A percentile compares a stretch with the other conserved stretches of the same genome.
Conservation (phyloP, 2,888 invertebrate species). For the Blastobasis adustella region DNA sequence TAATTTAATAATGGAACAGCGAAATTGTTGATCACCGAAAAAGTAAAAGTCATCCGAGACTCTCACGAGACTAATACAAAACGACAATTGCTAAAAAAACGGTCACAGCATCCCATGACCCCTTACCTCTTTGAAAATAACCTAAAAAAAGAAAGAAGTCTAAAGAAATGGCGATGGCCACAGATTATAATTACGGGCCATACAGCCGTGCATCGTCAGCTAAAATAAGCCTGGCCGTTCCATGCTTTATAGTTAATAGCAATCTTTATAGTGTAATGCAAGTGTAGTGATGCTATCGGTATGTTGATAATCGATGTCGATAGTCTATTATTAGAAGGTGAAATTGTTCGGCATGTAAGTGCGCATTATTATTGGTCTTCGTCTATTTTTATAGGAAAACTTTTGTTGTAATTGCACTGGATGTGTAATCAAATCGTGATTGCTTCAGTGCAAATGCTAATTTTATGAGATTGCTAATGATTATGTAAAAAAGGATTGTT, state of each 20-base stretch:
- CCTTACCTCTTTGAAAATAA: slow-evolving; percentile 39
- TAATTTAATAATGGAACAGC: too few relatives aligned
- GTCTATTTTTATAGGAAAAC: background rate
- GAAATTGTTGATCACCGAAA: slow-evolving; percentile 12
- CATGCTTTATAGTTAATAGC: slow-evolving; percentile 67
- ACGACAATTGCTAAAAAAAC: slow-evolving; percentile 51
- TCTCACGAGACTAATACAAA: slow-evolving; percentile 27
- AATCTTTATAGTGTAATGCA: slow-evolving; percentile 67
- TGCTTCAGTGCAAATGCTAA: background rate
- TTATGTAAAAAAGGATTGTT: background rate
- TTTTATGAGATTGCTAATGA: background rate
- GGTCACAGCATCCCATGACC: slow-evolving; percentile 38
- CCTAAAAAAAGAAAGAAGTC: slow-evolving; percentile 23
- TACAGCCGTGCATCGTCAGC: slow-evolving; percentile 56
- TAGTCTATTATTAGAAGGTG: slow-evolving; percentile 37
- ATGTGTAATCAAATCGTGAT: background rate
- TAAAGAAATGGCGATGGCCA: slow-evolving; percentile 53
- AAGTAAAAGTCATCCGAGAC: slow-evolving; percentile 61
- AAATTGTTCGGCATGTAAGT: slow-evolving; percentile 30
- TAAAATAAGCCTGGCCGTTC: slow-evolving; percentile 44
- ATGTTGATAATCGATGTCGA: slow-evolving; percentile 47
- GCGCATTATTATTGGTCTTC: slow-evolving; percentile 17
- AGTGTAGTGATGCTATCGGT: slow-evolving; percentile 55
- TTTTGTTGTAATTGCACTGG: background rate
- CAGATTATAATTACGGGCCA: slow-evolving; percentile 59